These are phyloP conservation scores for Palythoa caribaeorum DNA, from an alignment of 92 coral and sea anemone genomes.

Conservation along the genomic window DNA sequence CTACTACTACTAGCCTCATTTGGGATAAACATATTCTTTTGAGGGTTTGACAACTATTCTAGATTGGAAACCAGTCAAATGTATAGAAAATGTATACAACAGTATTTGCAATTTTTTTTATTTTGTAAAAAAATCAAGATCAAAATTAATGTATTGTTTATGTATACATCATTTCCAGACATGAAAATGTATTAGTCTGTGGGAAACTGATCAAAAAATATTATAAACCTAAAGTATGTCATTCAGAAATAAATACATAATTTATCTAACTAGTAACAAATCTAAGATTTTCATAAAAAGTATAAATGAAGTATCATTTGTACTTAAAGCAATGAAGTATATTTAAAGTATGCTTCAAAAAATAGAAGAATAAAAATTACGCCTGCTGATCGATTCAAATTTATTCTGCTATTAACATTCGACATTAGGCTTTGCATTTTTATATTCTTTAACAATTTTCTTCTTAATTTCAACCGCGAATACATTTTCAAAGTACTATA, in stretches of 20 bases:
- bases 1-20: conserved; percentile 3
- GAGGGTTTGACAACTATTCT: not conserved
- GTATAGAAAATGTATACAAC: not conserved
- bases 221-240: not conserved
- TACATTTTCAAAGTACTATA: not conserved
- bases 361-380: not conserved
- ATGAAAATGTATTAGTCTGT: not conserved
- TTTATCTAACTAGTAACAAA: not conserved
- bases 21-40: not conserved
- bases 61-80: conserved; percentile 9
- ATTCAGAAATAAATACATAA: not conserved
- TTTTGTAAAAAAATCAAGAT: not conserved
- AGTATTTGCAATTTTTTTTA: conserved; percentile 1
- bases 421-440: not conserved
- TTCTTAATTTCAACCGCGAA: conserved; percentile 17
- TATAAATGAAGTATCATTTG: not conserved
- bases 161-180: not conserved
- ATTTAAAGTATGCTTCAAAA: not conserved
- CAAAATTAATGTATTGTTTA: not conserved
- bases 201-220: not conserved
- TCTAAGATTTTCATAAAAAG: not conserved
- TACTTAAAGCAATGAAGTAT: not conserved
- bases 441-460: conserved; percentile 6
- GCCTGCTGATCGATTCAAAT: not conserved
- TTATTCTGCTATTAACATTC: not conserved